Conservation (phyloP, 2,888 invertebrate species). For the Melangyna quadrimaculata region DNA sequence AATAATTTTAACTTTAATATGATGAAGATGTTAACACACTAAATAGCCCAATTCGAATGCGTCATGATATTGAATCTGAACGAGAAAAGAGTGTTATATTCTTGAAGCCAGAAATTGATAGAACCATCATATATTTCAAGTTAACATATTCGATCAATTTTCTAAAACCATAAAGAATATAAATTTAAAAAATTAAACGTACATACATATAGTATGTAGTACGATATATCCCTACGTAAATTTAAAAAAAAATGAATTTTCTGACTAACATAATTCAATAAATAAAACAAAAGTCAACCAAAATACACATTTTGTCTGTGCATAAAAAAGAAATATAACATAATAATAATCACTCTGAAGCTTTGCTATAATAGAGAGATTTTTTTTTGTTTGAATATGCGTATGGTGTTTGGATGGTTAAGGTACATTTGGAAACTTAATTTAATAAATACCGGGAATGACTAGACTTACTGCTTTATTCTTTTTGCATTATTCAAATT, state of each 20-base stretch:
- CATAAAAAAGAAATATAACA: neutral
- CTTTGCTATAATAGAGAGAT: slow-evolving; percentile 56
- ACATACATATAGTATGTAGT: too few relatives aligned
- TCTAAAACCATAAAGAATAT: too few relatives aligned
- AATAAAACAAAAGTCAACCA: slow-evolving; percentile 2
- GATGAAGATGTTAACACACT: too few relatives aligned
- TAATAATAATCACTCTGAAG: slow-evolving; percentile 35
- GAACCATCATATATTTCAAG: too few relatives aligned
- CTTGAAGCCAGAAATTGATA: too few relatives aligned
- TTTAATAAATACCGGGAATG: slow-evolving; percentile 69
- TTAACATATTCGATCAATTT: too few relatives aligned
- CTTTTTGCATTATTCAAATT: slow-evolving; percentile 49
- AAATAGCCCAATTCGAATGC: too few relatives aligned
- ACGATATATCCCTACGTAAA: slow-evolving; percentile 1
- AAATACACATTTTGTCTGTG: neutral
- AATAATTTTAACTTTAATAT: too few relatives aligned
- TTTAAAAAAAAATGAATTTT: neutral
- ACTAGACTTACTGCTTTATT: slow-evolving; percentile 65
- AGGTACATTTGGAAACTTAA: slow-evolving; percentile 69
- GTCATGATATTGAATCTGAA: too few relatives aligned
- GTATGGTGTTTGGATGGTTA: slow-evolving; percentile 57
- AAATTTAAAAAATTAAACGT: too few relatives aligned
- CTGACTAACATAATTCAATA: neutral
- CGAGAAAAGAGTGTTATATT: too few relatives aligned
- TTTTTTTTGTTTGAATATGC: slow-evolving; percentile 4